Conservation (phyloP, 2,113 vertebrate genomes). For the Catharus minimus region DNA sequence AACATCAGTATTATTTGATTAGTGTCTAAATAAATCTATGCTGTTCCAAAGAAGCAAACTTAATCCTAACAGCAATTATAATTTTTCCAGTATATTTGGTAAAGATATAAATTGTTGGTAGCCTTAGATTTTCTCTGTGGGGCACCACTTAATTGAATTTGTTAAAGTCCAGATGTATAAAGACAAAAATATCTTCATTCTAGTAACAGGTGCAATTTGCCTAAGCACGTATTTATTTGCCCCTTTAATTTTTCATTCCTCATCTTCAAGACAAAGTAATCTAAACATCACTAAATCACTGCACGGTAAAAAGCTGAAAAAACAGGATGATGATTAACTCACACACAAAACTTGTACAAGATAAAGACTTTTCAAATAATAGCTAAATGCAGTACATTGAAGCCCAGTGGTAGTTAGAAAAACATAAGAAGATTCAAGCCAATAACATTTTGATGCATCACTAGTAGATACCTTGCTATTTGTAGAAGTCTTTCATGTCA, state of each 20-base stretch:
- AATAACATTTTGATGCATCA: background rate
- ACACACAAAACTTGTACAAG: background rate
- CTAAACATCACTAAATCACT: background rate
- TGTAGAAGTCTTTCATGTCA: slow-evolving; percentile 1
- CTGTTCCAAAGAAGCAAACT: background rate
- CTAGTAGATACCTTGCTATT: background rate
- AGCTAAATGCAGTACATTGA: background rate
- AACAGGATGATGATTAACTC: background rate
- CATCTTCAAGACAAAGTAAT: background rate
- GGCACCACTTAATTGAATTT: background rate
- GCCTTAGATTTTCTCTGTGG: background rate
- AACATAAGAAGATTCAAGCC: background rate
- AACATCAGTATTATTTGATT: background rate
- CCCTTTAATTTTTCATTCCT: background rate
- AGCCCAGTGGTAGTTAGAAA: background rate
- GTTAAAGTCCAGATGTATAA: background rate
- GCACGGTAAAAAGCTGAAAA: background rate
- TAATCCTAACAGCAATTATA: background rate
- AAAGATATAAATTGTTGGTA: background rate
- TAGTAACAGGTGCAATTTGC: background rate
- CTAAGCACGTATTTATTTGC: background rate
- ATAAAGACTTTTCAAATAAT: background rate
- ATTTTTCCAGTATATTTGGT: background rate
- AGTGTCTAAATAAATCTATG: background rate
- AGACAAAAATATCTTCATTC: background rate